Conservation (phyloP, 2,888 invertebrate genomes). For the Spodoptera exigua region DNA sequence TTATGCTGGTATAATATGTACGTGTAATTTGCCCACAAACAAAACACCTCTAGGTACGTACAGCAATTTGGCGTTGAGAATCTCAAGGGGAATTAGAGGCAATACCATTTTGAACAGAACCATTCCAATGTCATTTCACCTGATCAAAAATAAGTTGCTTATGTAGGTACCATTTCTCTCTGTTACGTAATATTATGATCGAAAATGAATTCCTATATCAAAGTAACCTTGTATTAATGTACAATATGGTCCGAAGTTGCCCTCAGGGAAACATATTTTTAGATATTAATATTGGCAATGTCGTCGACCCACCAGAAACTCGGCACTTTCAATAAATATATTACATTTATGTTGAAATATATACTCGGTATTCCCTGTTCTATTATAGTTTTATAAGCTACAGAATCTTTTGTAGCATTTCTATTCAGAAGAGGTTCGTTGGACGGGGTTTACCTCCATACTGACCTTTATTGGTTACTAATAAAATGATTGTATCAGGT, state of each 20-base stretch:
- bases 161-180: conserved; percentile 2
- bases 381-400: conserved; percentile 23
- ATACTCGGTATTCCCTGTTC: conserved; percentile 17
- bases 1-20: too few species aligned
- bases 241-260: conserved; percentile 22
- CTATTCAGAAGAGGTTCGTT: conserved; percentile 12
- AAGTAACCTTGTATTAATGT: too few species aligned
- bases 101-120: conserved; percentile 11
- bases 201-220: too few species aligned
- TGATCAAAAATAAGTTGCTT: conserved; percentile 35
- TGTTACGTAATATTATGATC: too few species aligned
- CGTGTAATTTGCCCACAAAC: neutral
- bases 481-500: conserved; percentile 1
- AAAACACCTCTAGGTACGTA: neutral
- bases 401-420: conserved; percentile 9
- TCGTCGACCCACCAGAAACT: conserved; percentile 17
- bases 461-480: conserved; percentile 5
- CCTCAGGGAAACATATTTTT: conserved; percentile 27
- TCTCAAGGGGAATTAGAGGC: conserved; percentile 25
- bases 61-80: conserved; percentile 8
- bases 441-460: conserved; percentile 3
- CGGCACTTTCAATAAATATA: conserved; percentile 31
- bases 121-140: conserved; percentile 19
- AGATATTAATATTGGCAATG: conserved; percentile 37
- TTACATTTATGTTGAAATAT: conserved; percentile 22